phyloP scores from a whole-genome alignment of 2,888 invertebrate genomes.

The Dioctria rufipes region DNA sequence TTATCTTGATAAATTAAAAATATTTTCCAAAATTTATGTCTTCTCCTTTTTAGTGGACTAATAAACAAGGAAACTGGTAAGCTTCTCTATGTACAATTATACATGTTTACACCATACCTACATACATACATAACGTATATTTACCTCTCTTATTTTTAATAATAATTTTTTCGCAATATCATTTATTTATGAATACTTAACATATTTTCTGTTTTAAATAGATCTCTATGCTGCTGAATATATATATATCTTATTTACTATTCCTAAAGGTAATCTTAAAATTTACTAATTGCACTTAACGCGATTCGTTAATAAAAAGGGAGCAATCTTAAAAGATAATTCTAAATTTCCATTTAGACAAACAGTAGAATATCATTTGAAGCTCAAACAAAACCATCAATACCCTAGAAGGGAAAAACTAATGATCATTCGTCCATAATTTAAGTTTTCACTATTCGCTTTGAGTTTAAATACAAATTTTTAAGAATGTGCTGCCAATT shows the following conservation, averaged over 20 bases:
- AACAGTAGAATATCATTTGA: neutral
- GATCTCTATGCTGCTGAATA: neutral
- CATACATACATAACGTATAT: neutral
- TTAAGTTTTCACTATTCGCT: neutral
- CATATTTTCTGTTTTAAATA: neutral
- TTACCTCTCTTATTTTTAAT: neutral
- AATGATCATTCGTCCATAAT: too few species aligned
- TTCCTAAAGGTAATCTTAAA: slow-evolving; percentile 40
- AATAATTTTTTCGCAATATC: slow-evolving; percentile 7
- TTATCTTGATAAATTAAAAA: neutral
- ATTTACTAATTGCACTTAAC: slow-evolving; percentile 52
- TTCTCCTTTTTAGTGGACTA: neutral
- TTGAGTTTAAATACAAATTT: neutral
- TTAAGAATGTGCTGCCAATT: neutral
- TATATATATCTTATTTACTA: neutral
- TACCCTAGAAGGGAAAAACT: too few species aligned
- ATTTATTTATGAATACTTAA: slow-evolving; percentile 10
- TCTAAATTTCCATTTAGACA: too few species aligned
- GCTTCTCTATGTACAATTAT: slow-evolving; percentile 40
- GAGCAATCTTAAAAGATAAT: neutral
- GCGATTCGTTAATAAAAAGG: slow-evolving; percentile 5
- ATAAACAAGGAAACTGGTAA: slow-evolving; percentile 11
- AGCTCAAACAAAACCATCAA: neutral
- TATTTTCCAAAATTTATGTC: neutral
- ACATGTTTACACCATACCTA: slow-evolving; percentile 38